Conservation (phyloP, 2,797 vertebrate species). For the Lophotriccus pileatus region DNA sequence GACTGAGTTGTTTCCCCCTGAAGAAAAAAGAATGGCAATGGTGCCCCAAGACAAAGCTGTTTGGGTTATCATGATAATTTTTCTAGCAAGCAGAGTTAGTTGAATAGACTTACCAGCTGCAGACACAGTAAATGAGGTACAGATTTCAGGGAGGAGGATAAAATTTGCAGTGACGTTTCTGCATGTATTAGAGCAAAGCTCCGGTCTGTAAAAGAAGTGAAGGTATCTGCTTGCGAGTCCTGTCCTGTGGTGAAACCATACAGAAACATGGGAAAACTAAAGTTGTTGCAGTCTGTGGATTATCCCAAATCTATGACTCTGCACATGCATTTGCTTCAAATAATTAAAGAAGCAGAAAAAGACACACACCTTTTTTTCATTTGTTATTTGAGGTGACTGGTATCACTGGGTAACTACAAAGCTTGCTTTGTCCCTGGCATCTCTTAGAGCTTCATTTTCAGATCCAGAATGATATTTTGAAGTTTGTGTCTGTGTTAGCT, state of each 20-base stretch:
- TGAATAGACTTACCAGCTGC: constrained; percentile 5
- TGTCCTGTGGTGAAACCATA: background rate
- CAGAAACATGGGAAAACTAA: background rate
- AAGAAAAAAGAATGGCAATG: background rate
- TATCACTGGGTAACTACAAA: background rate
- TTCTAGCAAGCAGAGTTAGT: background rate
- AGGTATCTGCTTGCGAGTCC: fast-evolving
- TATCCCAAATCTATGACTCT: background rate
- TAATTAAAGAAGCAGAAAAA: background rate
- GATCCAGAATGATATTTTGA: background rate
- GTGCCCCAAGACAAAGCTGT: background rate
- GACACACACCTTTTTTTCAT: background rate
- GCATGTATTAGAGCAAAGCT: background rate
- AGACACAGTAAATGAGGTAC: background rate
- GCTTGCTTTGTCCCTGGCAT: fast-evolving
- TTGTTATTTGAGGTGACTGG: background rate
- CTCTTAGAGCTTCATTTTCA: background rate
- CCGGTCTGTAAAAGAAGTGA: background rate
- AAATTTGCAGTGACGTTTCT: constrained; percentile 12
- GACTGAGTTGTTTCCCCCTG: background rate
- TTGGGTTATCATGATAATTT: background rate
- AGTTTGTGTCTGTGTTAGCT: background rate
- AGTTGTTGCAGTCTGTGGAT: background rate
- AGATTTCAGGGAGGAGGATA: background rate
- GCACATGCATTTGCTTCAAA: background rate